Percentiles rank a stretch among this genome's conserved stretches.
Conservation (phyloP, 2,113 vertebrate species). For the Rattus rattus region DNA sequence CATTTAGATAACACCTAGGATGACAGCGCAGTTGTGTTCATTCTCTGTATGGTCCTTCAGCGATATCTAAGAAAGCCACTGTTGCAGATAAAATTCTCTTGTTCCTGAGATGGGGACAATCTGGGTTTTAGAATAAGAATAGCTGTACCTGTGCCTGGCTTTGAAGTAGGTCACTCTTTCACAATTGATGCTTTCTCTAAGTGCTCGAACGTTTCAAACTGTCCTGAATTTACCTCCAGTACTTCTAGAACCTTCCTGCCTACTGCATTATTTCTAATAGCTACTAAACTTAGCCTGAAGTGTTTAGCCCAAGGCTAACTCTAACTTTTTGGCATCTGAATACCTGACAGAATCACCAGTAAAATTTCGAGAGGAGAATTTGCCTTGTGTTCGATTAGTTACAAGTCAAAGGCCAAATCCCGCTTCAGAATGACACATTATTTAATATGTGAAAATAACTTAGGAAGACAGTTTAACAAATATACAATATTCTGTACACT, state of each 20-base stretch:
- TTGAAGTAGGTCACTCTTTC: constrained; percentile 63
- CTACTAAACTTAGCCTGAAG: constrained; percentile 58
- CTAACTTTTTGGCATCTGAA: constrained; percentile 5
- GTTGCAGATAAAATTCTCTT: not conserved
- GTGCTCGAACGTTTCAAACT: constrained; percentile 41
- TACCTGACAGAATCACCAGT: not conserved
- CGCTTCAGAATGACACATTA: not conserved
- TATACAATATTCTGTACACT: not conserved
- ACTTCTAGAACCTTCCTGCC: not conserved
- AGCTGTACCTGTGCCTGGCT: not conserved
- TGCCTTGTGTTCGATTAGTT: constrained; percentile 48
- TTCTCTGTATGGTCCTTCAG: constrained; percentile 2
- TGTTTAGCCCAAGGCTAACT: constrained; percentile 41
- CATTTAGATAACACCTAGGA: not conserved
- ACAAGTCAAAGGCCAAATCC: not conserved
- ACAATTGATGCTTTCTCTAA: constrained; percentile 40
- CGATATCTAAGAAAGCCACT: not conserved
- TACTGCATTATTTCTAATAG: constrained; percentile 48
- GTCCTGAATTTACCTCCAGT: constrained; percentile 59
- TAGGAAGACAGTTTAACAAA: not conserved
- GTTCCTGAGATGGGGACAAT: not conserved
- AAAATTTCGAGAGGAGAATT: constrained; percentile 27
- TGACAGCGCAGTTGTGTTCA: not conserved
- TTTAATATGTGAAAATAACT: constrained; percentile 9
- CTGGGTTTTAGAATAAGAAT: not conserved